Base-by-base conservation (phyloP, 1,140 invertebrate genomes). In the Chymomyza costata region DNA sequence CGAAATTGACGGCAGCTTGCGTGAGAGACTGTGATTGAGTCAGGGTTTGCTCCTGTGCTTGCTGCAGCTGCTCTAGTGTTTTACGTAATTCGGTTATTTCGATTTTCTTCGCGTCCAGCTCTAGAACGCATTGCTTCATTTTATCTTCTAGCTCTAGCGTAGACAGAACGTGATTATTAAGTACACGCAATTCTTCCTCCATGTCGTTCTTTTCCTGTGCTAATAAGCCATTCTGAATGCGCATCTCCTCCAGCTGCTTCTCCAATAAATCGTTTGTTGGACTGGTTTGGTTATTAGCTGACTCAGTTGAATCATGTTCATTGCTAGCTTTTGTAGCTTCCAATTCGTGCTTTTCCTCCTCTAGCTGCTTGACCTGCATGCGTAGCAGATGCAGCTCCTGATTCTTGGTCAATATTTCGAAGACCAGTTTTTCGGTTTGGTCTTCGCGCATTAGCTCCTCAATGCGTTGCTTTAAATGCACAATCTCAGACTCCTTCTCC, bases 391-490 rank as follows among this genome's bases (percentile, higher is more conserved):
- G 67, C 13, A 86, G 62, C 53, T 85, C 71, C 41, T 81, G 65
- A 43, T 85, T 85, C 34, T 86, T 86, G 39, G 85, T 85, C 2
- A 86, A 47, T 32, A 86, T 66, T 46, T 86, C 84, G 6, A 83
- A 60, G 28, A 82, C 73, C 21, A 86, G 56, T 30, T 81, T 68
- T 25, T 86, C 76, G 21, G 84, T 86, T 58, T 87, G 81, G 37
- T 82, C 80, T 52, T 84, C 74, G 6, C 73, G 67, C 73, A 83
- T 84, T 30, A 89, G 71, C 37, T 85, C 70, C 13, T 83, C 59
- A 50, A 84, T 84, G 51, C 87, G 76, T 55, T 87, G 74, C 57
- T 88, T 84, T 8, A 89, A 58, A 15, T 78, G 59, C 19, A 71
- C 63, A 53, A 84, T 87, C 63, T 88, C 86, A 0, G 76, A 55